A percentile compares a stretch with the other conserved stretches of the same genome.
phyloP scores from a whole-genome alignment of 2,797 vertebrate genomes.

The Hypotaenidia okinawae region DNA sequence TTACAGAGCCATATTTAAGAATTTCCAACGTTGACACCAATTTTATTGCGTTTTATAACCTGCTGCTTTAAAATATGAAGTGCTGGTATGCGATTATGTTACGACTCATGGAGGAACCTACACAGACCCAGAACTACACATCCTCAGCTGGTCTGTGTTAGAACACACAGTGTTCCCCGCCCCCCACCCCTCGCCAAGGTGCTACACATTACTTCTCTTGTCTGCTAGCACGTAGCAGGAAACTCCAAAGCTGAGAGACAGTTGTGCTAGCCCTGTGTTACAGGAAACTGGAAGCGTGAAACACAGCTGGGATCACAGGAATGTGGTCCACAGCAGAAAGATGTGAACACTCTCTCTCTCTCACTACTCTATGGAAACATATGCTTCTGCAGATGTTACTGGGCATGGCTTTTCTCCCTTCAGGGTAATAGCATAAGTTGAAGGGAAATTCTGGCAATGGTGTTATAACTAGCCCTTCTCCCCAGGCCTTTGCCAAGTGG shows the following conservation, averaged over 20 bases:
- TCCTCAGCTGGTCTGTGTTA: neutral
- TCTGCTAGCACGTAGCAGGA: neutral
- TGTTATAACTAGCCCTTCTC: neutral
- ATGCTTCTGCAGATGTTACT: neutral
- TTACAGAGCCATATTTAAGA: neutral
- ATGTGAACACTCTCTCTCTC: neutral
- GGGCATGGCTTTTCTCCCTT: neutral
- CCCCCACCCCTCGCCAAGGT: neutral
- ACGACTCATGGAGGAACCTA: neutral
- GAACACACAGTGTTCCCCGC: neutral
- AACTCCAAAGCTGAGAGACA: neutral
- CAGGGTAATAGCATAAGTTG: neutral
- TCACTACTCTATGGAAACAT: neutral
- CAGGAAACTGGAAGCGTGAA: neutral
- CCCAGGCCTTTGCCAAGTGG: neutral
- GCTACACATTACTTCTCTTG: neutral
- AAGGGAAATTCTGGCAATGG: neutral
- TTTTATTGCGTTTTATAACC: conserved; percentile 3
- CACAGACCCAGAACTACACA: neutral
- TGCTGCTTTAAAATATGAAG: neutral
- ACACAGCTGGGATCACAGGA: neutral
- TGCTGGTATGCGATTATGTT: neutral
- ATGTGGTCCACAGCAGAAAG: neutral
- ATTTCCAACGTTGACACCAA: neutral
- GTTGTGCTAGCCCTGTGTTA: neutral